These are phyloP conservation scores for Nebria salina DNA, from an alignment of 2,888 invertebrate genomes.

Conservation along the genomic window DNA sequence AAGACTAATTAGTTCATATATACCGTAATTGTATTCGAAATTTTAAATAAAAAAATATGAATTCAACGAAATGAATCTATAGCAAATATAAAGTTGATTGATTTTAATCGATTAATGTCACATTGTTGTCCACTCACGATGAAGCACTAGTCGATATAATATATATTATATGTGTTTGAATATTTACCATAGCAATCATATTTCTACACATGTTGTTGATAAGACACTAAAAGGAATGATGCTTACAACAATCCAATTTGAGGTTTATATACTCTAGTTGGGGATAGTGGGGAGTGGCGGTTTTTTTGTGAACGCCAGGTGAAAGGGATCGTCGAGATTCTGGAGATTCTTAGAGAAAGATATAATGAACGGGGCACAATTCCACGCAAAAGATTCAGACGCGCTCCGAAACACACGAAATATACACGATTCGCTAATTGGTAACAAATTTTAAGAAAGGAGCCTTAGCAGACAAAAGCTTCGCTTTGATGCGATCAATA, in stretches of 20 bases:
- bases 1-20: too few relatives aligned
- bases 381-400: not conserved
- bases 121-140: too few relatives aligned
- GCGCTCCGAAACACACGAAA: not conserved
- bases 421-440: not conserved
- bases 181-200: not conserved
- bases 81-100: too few relatives aligned
- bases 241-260: not conserved
- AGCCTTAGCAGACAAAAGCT: not conserved
- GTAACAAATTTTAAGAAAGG: not conserved
- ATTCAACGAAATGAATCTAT: too few relatives aligned
- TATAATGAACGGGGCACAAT: not conserved
- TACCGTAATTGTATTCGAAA: too few relatives aligned
- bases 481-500: too few relatives aligned
- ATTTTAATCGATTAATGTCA: too few relatives aligned
- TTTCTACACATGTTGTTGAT: not conserved
- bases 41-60: too few relatives aligned
- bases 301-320: not conserved
- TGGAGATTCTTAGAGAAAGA: not conserved
- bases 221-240: not conserved
- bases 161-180: not conserved
- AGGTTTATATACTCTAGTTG: not conserved
- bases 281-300: not conserved
- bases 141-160: too few relatives aligned
- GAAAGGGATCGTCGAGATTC: not conserved